phyloP scores from a whole-genome alignment of 1,140 invertebrate species.

The Coenobita brevimanus region DNA sequence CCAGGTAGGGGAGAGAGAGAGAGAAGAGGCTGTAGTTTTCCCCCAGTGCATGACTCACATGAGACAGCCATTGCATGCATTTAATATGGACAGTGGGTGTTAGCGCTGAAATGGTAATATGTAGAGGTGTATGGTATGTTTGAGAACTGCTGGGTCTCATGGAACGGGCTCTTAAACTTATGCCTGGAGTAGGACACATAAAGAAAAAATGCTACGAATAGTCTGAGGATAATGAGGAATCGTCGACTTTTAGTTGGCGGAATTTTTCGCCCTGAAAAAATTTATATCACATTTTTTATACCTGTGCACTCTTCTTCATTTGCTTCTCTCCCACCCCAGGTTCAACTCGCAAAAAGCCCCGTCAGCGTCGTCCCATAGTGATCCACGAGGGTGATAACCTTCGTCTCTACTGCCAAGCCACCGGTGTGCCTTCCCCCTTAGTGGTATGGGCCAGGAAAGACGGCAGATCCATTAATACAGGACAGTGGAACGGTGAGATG shows the following conservation, averaged over 20 bases:
- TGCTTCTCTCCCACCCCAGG: background rate
- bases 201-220: no score
- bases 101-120: no score
- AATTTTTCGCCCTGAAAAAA: no score
- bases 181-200: no score
- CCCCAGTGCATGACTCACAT: background rate
- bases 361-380: slow-evolving; percentile 72
- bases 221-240: no score
- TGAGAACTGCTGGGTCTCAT: no score
- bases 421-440: slow-evolving; percentile 82
- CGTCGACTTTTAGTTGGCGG: no score
- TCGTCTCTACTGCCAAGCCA: slow-evolving; percentile 83
- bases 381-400: slow-evolving; percentile 84
- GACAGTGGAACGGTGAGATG: slow-evolving; percentile 79
- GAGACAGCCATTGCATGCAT: no score
- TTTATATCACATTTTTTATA: background rate
- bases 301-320: background rate
- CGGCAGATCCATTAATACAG: slow-evolving; percentile 78
- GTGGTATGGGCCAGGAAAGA: slow-evolving; percentile 86
- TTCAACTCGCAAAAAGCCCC: background rate
- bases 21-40: no score
- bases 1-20: background rate
- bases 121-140: no score
- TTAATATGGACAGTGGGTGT: no score
- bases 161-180: background rate